phyloP scores from a whole-genome alignment of 2,888 invertebrate genomes.

The Nephrotoma flavescens region DNA sequence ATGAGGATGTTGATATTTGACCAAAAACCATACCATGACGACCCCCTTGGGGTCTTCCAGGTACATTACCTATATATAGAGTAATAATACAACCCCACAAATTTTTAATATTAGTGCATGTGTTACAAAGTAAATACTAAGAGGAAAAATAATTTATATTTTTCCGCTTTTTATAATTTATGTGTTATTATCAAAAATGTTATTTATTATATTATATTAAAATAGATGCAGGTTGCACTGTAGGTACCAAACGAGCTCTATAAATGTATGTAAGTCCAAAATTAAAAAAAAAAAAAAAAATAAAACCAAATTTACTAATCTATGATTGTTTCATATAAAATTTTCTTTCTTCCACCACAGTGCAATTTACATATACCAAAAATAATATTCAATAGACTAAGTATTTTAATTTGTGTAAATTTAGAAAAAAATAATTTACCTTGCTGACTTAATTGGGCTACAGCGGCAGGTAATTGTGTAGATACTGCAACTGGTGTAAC shows the following conservation, averaged over 20 bases:
- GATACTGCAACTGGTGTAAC: slow-evolving; percentile 45
- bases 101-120: slow-evolving; percentile 5
- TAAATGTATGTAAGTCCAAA: not conserved
- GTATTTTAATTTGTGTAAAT: not conserved
- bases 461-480: slow-evolving; percentile 43
- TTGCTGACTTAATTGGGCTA: slow-evolving; percentile 44
- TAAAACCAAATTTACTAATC: not conserved
- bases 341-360: not conserved
- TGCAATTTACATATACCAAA: slow-evolving; percentile 2
- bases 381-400: not conserved
- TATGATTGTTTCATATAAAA: not conserved
- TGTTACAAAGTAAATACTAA: not conserved
- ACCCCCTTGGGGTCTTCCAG: slow-evolving; percentile 48
- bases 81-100: slow-evolving; percentile 10
- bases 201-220: not conserved
- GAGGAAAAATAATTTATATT: not conserved
- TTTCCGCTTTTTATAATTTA: not conserved
- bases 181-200: not conserved
- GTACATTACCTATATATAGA: slow-evolving; percentile 38
- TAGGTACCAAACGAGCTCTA: not conserved
- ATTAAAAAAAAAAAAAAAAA: not conserved
- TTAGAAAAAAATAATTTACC: slow-evolving; percentile 25
- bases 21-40: slow-evolving; percentile 50
- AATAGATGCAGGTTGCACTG: slow-evolving; percentile 3
- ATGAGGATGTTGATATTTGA: slow-evolving; percentile 37